Conservation (phyloP, 1,140 invertebrate species). For the Leptonema lineaticorne region DNA sequence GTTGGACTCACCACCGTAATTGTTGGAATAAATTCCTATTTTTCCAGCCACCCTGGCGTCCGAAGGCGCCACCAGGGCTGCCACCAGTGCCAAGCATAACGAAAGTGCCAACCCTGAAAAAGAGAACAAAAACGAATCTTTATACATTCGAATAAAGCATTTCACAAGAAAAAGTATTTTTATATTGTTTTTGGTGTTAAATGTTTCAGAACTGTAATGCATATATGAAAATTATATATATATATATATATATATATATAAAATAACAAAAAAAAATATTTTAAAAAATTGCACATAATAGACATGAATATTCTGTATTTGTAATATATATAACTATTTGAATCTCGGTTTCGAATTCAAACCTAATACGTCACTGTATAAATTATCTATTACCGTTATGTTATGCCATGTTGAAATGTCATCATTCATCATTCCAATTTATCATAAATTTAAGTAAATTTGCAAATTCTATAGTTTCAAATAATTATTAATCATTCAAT, state of each 20-base stretch:
- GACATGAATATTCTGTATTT: not conserved
- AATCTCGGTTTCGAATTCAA: too few species aligned
- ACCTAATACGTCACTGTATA: too few species aligned
- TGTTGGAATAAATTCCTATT: slow-evolving; percentile 68
- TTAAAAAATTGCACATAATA: not conserved
- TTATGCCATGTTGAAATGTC: too few species aligned
- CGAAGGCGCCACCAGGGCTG: slow-evolving; percentile 45
- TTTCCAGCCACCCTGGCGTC: slow-evolving; percentile 69
- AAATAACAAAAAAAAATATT: not conserved
- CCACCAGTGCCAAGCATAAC: slow-evolving; percentile 25
- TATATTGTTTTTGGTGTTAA: not conserved
- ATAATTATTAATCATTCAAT: too few species aligned
- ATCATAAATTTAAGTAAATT: too few species aligned
- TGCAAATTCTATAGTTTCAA: too few species aligned
- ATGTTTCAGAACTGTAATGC: too few species aligned
- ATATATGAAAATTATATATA: not conserved
- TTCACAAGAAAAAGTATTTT: not conserved
- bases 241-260: not conserved
- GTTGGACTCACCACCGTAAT: slow-evolving; percentile 61
- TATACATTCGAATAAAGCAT: not conserved
- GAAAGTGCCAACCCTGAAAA: slow-evolving; percentile 31
- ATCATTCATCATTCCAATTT: too few species aligned
- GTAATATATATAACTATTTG: not conserved
- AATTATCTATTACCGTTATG: too few species aligned
- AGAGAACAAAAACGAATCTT: slow-evolving; percentile 13